Base-by-base conservation (phyloP, 2,888 invertebrate genomes). In the Parnassius smintheus region DNA sequence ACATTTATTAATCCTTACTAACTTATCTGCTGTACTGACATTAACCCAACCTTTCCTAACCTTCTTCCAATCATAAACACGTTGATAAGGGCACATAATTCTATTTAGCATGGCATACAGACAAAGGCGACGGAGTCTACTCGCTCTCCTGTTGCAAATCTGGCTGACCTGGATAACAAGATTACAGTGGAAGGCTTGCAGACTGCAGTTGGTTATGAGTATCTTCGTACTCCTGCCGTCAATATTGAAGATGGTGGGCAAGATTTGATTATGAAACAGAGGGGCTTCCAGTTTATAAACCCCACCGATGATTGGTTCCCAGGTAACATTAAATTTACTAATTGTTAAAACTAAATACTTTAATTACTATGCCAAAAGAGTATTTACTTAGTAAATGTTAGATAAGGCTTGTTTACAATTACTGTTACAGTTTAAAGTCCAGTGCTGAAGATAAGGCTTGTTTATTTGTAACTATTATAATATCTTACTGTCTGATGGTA, bases 241-340 rank as follows among this genome's bases (percentile, higher is more conserved):
- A 92, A 92, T 35, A 75, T 96, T 12, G 93, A 93, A 65, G 96
- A 97, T 78, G 96, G 95, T 35, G 96, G 96, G 0, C 93, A 94
- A 72, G 92, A 93, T 62, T 93, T 94, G 70, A 94, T 96, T 70
- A 93, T 94, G 77, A 93, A 94, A 76, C 97, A 97, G 82, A 93
- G 95, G 72, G 97, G 97, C 55, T 97, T 97, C 83, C 96, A 97
- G 78, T 93, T 95, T 80, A 91, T 98, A 58, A 97, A 97, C 86
- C 97, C 98, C 1, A 96, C 96, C 1, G 96, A 98, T 72, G 94
- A 95, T 69, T 97, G 96, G 96, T 98, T 97, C 82, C 96, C 96
- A 81, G 97, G 96, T 60, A 59, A 35, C 10, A 12, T n/a, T 9
- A 1, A 49, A 12, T 13, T 49, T 35, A 35, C 35, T 7, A 0